phyloP scores from a whole-genome alignment of 2,888 invertebrate species.

The Cybosia mesomella region DNA sequence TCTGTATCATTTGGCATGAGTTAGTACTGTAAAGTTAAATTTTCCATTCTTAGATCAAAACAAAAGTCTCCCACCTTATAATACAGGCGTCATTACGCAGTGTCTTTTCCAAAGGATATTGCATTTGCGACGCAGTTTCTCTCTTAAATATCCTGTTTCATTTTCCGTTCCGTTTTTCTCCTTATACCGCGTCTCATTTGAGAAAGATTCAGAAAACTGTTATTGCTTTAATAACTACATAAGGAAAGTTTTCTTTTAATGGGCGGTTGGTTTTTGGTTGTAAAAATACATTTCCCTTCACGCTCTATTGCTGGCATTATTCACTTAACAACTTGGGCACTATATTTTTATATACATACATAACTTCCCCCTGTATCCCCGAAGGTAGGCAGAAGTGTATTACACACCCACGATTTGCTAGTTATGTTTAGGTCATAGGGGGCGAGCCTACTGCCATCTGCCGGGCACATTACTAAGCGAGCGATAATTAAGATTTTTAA shows the following conservation, averaged over 20 bases:
- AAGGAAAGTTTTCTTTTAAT: conserved; percentile 35
- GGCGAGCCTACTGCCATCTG: no score
- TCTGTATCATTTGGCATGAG: no score
- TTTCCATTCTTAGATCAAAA: neutral
- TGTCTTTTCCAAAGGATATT: conserved; percentile 14
- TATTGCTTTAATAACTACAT: conserved; percentile 46
- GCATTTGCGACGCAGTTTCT: conserved; percentile 11
- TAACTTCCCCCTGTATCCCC: no score
- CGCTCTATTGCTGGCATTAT: no score
- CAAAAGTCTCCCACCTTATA: conserved; percentile 7
- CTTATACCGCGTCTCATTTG: conserved; percentile 22
- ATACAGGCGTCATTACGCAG: conserved; percentile 1
- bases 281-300: neutral
- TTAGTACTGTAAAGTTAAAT: neutral
- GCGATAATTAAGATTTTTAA: no score
- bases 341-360: no score
- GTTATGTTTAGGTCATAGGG: no score
- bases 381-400: no score
- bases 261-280: neutral
- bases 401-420: no score
- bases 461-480: no score
- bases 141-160: neutral
- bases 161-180: conserved; percentile 18
- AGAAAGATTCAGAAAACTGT: conserved; percentile 43
- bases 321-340: no score